Conservation (phyloP, 1,140 invertebrate genomes). For the Microplitis demolitor region DNA sequence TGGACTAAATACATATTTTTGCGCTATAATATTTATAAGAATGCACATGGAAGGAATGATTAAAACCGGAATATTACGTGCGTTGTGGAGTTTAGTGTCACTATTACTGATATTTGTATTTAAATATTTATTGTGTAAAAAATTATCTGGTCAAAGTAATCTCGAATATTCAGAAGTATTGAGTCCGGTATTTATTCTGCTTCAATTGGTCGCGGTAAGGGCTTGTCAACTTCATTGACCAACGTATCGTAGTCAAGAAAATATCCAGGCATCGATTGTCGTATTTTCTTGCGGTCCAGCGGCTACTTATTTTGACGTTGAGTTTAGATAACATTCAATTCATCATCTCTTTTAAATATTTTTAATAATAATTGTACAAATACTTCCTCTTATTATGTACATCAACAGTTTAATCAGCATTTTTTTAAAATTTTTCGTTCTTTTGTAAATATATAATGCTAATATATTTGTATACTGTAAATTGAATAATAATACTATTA, state of each 20-base stretch:
- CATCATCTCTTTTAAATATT: slow-evolving; percentile 10
- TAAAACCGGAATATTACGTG: slow-evolving; percentile 75
- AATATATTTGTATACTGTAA: too few species aligned
- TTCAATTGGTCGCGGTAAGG: slow-evolving; percentile 87
- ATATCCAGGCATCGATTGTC: neutral
- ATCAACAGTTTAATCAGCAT: too few species aligned
- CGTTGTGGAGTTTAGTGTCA: slow-evolving; percentile 85
- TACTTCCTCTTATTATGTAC: too few species aligned
- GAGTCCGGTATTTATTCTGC: slow-evolving; percentile 87
- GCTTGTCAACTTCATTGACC: slow-evolving; percentile 84
- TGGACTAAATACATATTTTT: slow-evolving; percentile 91
- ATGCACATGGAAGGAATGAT: slow-evolving; percentile 84
- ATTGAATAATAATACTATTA: too few species aligned
- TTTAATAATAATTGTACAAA: too few species aligned
- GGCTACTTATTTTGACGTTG: slow-evolving; percentile 29
- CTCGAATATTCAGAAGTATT: slow-evolving; percentile 92
- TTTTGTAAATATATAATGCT: too few species aligned
- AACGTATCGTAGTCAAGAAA: slow-evolving; percentile 7
- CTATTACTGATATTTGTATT: slow-evolving; percentile 87
- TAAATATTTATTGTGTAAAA: slow-evolving; percentile 90
- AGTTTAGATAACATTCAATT: slow-evolving; percentile 23
- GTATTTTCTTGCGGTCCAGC: slow-evolving; percentile 20
- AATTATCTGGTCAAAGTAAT: slow-evolving; percentile 77
- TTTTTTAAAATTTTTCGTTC: too few species aligned
- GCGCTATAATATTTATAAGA: slow-evolving; percentile 90